These are phyloP conservation scores for Microctenopoma lineatum DNA, from an alignment of 2,797 vertebrate genomes.

Conservation along the genomic window DNA sequence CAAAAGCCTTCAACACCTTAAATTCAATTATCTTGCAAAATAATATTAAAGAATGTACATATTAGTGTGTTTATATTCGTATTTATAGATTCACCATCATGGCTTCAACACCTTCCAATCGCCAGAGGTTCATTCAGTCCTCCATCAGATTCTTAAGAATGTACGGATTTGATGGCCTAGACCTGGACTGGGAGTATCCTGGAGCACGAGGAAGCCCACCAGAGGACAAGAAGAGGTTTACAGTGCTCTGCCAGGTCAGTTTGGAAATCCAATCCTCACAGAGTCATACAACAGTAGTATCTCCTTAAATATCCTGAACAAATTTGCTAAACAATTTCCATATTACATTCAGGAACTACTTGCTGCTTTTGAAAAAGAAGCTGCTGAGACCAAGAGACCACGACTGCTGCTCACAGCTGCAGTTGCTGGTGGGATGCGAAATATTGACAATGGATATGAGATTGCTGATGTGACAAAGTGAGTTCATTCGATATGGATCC, in stretches of 20 bases:
- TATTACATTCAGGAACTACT: slow-evolving; percentile 73
- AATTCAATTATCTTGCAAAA: not conserved
- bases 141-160: slow-evolving; percentile 77
- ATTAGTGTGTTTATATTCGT: not conserved
- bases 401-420: slow-evolving; percentile 81
- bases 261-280: not conserved
- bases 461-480: slow-evolving; percentile 77
- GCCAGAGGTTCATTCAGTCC: slow-evolving; percentile 83
- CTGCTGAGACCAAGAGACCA: slow-evolving; percentile 38
- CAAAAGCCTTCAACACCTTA: not conserved
- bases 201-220: slow-evolving; percentile 83
- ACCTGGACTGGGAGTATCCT: slow-evolving; percentile 88
- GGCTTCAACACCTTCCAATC: slow-evolving; percentile 73
- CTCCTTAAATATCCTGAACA: not conserved
- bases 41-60: not conserved
- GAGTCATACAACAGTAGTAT: not conserved
- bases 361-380: slow-evolving; percentile 75
- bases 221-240: slow-evolving; percentile 81
- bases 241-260: slow-evolving; percentile 78
- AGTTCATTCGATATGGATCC: slow-evolving; percentile 39
- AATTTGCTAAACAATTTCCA: not conserved
- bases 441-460: slow-evolving; percentile 80
- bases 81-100: slow-evolving; percentile 81
- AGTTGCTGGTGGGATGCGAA: slow-evolving; percentile 71
- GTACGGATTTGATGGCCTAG: slow-evolving; percentile 85